Evolutionary conservation across 2,888 invertebrate species (phyloP), one percentile per base, ranked within the genome.

Genomic region (Zygothrica quintamaculata): DNA sequence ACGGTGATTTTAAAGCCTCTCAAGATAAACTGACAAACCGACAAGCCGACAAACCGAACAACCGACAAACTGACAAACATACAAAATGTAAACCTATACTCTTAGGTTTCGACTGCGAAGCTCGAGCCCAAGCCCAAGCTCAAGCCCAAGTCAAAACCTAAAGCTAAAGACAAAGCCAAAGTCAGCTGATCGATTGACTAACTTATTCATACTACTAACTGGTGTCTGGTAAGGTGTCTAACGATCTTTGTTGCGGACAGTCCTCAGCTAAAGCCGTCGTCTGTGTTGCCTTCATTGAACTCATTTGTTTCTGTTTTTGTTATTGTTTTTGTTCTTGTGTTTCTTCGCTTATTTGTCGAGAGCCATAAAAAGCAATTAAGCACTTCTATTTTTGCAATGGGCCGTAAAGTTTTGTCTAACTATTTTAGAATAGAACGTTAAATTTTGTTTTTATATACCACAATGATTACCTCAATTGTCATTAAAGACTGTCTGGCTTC

Each of bases 1-100:
- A 36, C 47, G 44, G 36, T 22, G 82, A 71, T 84, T 80, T 84
- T 78, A 81, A 81, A 84, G 81, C 60, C 51, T 46, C 42, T 48
- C 29, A 16, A 55, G 50, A 46, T 25, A 18, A 39, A 29, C 8
- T 43, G 46, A 37, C 44, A n/a, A n/a, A n/a, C n/a, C n/a, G n/a
- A n/a, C n/a, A n/a, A n/a, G n/a, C n/a, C n/a, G n/a, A n/a, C n/a
- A n/a, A n/a, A n/a, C n/a, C n/a, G n/a, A n/a, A n/a, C n/a, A n/a
- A n/a, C n/a, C n/a, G n/a, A n/a, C n/a, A n/a, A n/a, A n/a, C n/a
- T n/a, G n/a, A n/a, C n/a, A n/a, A n/a, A n/a, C n/a, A n/a, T n/a
- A n/a, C n/a, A 31, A 52, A 31, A 50, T 33, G 50, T 52, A 65
- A 59, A 52, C 44, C 58, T 11, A 33, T 52, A 51, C 61, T 53